phyloP scores from a whole-genome alignment of 1,140 invertebrate species.

The Sesamia nonagrioides region DNA sequence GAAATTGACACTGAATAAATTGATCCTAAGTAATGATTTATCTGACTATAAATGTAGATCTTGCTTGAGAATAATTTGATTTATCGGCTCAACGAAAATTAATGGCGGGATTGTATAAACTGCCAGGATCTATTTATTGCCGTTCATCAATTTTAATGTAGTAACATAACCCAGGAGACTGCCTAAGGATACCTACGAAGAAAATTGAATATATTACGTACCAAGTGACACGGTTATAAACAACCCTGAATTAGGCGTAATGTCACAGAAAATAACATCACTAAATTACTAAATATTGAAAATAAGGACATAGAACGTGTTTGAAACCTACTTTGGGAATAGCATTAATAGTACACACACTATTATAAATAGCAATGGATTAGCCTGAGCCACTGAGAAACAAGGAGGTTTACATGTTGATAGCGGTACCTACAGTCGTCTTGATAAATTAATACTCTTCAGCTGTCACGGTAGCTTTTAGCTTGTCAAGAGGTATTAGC shows the following conservation, averaged over 20 bases:
- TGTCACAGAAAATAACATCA: conserved; percentile 8
- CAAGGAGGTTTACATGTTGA: not conserved
- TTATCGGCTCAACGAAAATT: conserved; percentile 6
- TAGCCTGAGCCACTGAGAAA: conserved; percentile 6
- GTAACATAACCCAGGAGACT: not conserved
- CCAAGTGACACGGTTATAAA: not conserved
- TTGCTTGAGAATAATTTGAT: conserved; percentile 5
- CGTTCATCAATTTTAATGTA: conserved; percentile 16
- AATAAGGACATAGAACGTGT: not conserved
- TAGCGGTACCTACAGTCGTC: conserved; percentile 4
- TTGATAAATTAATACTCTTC: conserved; percentile 50
- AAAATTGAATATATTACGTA: conserved; percentile 7
- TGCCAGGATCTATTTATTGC: conserved; percentile 6
- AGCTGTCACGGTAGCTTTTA: conserved; percentile 14
- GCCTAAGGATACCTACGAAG: not conserved
- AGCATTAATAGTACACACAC: conserved; percentile 11
- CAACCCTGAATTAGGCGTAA: conserved; percentile 24
- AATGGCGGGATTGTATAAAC: not conserved
- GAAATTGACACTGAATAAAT: not conserved
- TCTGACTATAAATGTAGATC: not conserved
- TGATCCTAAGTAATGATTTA: not conserved
- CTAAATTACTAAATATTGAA: not conserved
- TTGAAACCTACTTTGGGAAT: not conserved
- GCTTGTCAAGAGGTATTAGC: conserved; percentile 23
- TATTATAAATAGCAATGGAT: conserved; percentile 15